Conservation (phyloP, 1,140 invertebrate species). For the Dinoponera quadriceps region DNA sequence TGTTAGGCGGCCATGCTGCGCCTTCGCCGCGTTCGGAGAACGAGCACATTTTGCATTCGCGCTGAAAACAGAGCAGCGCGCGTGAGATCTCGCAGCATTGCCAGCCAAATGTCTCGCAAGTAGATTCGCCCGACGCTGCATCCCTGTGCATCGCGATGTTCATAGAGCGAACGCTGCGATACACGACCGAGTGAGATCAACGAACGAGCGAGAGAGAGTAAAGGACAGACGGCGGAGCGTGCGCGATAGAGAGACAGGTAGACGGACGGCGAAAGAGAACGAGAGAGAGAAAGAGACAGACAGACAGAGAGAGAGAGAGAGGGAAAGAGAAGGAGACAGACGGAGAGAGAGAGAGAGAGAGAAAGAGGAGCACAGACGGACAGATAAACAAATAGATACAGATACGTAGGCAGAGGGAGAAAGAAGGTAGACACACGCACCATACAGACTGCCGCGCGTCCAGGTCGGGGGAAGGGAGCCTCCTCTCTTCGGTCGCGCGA, state of each 20-base stretch:
- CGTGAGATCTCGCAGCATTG: not conserved
- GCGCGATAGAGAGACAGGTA: not conserved
- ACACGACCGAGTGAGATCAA: constrained; percentile 22
- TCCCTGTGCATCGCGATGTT: constrained; percentile 12
- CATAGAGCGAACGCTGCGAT: constrained; percentile 3
- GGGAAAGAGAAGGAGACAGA: not conserved
- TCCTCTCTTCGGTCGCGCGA: constrained; percentile 67
- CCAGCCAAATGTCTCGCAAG: not conserved
- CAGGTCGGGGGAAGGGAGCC: constrained; percentile 63
- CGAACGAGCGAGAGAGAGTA: constrained; percentile 8
- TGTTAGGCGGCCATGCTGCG: constrained; percentile 73
- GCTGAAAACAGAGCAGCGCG: constrained; percentile 51
- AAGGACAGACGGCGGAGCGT: not conserved
- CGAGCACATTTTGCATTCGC: constrained; percentile 61
- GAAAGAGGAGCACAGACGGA: constrained; percentile 30
- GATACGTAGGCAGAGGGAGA: constrained; percentile 44
- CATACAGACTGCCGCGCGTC: constrained; percentile 76
- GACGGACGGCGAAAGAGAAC: not conserved
- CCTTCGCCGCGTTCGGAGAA: constrained; percentile 72
- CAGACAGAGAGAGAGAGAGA: constrained; percentile 1
- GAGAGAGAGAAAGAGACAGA: constrained; percentile 1
- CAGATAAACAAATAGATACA: constrained; percentile 45
- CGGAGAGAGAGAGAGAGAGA: constrained; percentile 14
- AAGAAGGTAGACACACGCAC: constrained; percentile 71
- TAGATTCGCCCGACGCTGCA: constrained; percentile 52